A percentile compares a stretch with the other conserved stretches of the same genome.
These are phyloP conservation scores for Notothenia rossii DNA, from an alignment of 2,113 vertebrate genomes.

Conservation along the genomic window DNA sequence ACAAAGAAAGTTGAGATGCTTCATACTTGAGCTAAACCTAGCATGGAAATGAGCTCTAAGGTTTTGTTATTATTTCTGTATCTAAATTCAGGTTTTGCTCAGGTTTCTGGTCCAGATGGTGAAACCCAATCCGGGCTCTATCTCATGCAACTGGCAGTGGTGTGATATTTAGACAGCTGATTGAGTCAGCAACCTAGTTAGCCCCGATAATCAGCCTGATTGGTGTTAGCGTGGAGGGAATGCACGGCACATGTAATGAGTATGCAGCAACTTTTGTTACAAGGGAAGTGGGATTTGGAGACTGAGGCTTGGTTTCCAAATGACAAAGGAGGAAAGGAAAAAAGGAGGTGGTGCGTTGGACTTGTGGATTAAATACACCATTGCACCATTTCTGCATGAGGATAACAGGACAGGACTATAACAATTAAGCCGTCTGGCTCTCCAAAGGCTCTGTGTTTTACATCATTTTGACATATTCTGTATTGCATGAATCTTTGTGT, in stretches of 20 bases:
- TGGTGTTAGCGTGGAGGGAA: slow-evolving; percentile 59
- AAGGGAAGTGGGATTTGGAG: slow-evolving; percentile 37
- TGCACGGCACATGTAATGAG: slow-evolving; percentile 44
- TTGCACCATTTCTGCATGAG: slow-evolving; percentile 12
- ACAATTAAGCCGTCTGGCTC: background rate
- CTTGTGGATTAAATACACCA: slow-evolving; percentile 12
- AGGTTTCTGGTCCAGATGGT: slow-evolving; percentile 73
- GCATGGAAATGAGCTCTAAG: slow-evolving; percentile 53
- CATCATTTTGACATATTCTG: background rate
- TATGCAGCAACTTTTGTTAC: slow-evolving; percentile 38
- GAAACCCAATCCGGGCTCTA: slow-evolving; percentile 64
- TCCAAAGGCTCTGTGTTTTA: background rate
- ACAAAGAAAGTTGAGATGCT: slow-evolving; percentile 41
- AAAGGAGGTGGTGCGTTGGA: slow-evolving; percentile 39
- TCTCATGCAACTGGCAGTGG: slow-evolving; percentile 62
- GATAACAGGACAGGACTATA: background rate
- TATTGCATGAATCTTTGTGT: background rate
- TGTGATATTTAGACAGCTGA: slow-evolving; percentile 81
- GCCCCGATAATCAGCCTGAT: slow-evolving; percentile 71
- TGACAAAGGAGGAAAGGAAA: slow-evolving; percentile 56
- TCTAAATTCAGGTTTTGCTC: slow-evolving; percentile 56
- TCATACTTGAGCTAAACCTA: slow-evolving; percentile 20
- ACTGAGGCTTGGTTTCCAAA: slow-evolving; percentile 33
- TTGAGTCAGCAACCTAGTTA: slow-evolving; percentile 59
- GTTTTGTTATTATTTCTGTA: slow-evolving; percentile 68